Evolutionary conservation across 2,888 invertebrate species (phyloP), one percentile per base, ranked within the genome.

Genomic region (Ennomos fuscantarius): DNA sequence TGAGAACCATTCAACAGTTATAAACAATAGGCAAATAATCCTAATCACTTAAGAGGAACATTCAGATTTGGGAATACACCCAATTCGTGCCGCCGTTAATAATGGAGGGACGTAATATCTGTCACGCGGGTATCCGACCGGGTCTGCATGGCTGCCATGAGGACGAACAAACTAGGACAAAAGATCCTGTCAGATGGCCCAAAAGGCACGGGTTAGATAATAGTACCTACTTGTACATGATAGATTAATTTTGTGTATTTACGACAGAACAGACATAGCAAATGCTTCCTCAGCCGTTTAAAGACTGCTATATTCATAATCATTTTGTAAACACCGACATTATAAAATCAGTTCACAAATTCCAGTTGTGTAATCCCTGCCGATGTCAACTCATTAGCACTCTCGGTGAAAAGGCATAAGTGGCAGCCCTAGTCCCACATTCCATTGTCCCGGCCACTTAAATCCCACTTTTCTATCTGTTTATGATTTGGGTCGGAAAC

Each of bases 401-500:
- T 39, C 45, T 44, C 1, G 10, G 1, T 8, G 11, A 43, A 41
- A 10, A 13, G 11, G 10, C 8, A 35, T 2, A 9, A 9, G 35
- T 49, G 58, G 58, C 37, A 6, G 11, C 45, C 44, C 53, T 33
- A 43, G 41, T 49, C 39, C 37, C 57, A 58, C 40, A 43, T 55
- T 51, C 59, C 37, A 56, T 57, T 56, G 56, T 55, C 42, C 43
- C 50, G 32, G 57, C 44, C 64, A 65, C 59, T 64, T 57, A 60
- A 55, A 55, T 45, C 41, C 59, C 55, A 54, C 56, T 56, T 55
- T 52, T 50, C 55, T 48, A 53, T 62, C 63, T 69, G 69, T 63
- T 62, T 63, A 61, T 69, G 65, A 69, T 67, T 63, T 63, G 65
- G 69, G 69, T 69, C 63, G 52, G 47, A 57, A 49, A 53, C 48